Percentiles rank a stretch among this genome's conserved stretches.
phyloP scores from a whole-genome alignment of 2,113 vertebrate genomes.

The Gallinago undulata region DNA sequence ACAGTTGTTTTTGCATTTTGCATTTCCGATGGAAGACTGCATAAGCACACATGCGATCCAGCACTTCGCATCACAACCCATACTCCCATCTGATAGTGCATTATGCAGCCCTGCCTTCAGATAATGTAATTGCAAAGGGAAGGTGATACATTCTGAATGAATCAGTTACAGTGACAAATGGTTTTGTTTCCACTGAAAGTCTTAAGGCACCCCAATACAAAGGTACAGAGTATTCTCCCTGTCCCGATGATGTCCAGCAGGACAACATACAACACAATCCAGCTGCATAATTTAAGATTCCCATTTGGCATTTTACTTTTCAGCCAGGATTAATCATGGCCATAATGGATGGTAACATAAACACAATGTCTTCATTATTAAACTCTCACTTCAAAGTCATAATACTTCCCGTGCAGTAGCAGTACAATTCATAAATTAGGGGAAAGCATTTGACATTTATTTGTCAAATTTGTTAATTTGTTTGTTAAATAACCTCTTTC shows the following conservation, averaged over 20 bases:
- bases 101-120: not conserved
- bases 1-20: not conserved
- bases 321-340: not conserved
- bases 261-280: not conserved
- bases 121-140: not conserved
- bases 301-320: not conserved
- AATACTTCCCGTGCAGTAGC: not conserved
- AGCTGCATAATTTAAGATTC: not conserved
- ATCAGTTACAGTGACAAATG: not conserved
- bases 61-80: not conserved
- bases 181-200: not conserved
- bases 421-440: not conserved
- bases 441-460: not conserved
- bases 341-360: not conserved
- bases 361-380: not conserved
- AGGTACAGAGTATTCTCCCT: not conserved
- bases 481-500: slow-evolving; percentile 14
- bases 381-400: not conserved
- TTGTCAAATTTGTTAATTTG: slow-evolving; percentile 19
- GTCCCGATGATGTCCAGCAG: not conserved
- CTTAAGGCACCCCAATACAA: not conserved
- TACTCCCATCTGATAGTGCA: not conserved
- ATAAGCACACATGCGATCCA: accelerated
- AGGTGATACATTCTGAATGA: not conserved
- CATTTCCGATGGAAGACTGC: not conserved